phyloP scores from a whole-genome alignment of 2,797 vertebrate species.

The Dryobates pubescens region DNA sequence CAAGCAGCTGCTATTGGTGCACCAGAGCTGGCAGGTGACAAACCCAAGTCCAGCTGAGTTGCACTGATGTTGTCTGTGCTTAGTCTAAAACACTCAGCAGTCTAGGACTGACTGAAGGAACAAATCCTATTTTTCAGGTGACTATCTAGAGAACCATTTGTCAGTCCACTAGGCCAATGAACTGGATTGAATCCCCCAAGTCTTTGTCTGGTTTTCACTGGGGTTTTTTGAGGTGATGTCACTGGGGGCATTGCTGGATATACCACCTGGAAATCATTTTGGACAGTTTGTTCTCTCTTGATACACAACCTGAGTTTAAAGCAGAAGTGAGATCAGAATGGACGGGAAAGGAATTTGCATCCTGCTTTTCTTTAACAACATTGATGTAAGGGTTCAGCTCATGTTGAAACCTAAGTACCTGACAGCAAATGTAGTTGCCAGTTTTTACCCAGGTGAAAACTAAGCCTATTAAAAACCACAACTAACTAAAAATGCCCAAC shows the following conservation, averaged over 20 bases:
- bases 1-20: background rate
- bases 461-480: background rate
- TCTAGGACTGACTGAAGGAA: background rate
- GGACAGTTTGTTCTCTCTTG: background rate
- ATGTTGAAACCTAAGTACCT: background rate
- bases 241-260: background rate
- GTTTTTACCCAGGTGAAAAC: background rate
- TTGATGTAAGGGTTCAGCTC: background rate
- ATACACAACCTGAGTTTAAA: background rate
- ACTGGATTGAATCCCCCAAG: background rate
- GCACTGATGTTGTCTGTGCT: background rate
- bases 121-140: background rate
- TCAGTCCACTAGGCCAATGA: background rate
- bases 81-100: background rate
- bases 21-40: background rate
- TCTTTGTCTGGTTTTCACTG: background rate
- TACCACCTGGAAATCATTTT: background rate
- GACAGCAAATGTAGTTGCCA: background rate
- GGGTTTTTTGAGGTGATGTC: background rate
- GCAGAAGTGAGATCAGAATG: background rate
- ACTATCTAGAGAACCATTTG: background rate
- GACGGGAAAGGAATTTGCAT: background rate
- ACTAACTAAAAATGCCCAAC: no score
- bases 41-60: background rate
- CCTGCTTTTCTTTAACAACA: background rate